Evolutionary conservation across 1,140 invertebrate genomes (phyloP).

Genomic region (Panonychus citri): DNA sequence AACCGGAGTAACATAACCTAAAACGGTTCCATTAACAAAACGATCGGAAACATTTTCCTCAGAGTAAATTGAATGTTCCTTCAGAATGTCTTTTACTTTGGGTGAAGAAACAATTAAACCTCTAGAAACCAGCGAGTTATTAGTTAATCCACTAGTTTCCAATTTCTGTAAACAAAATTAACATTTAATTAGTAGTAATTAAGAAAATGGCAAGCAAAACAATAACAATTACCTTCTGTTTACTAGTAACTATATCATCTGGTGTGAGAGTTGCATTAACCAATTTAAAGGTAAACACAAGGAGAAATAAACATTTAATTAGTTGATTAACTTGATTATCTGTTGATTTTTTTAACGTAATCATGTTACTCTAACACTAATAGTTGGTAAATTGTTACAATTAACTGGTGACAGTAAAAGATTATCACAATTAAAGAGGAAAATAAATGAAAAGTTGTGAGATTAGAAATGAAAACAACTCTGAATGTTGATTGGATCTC

Average conservation of each 20-base stretch:
- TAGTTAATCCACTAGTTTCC: neutral
- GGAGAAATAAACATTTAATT: too few relatives aligned
- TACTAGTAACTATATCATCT: neutral
- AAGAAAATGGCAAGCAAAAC: neutral
- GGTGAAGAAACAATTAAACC: constrained; percentile 35
- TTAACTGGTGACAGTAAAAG: too few relatives aligned
- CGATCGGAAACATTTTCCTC: constrained; percentile 1
- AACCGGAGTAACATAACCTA: constrained; percentile 78
- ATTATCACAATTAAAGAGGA: too few relatives aligned
- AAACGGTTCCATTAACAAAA: constrained; percentile 29
- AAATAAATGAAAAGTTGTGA: too few relatives aligned
- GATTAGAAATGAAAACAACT: too few relatives aligned
- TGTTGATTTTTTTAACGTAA: too few relatives aligned
- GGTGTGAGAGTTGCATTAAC: neutral
- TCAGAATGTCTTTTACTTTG: constrained; percentile 42
- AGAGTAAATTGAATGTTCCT: constrained; percentile 43
- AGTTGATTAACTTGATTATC: too few relatives aligned
- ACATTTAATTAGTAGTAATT: neutral
- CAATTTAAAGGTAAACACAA: too few relatives aligned
- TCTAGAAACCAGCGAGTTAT: constrained; percentile 1
- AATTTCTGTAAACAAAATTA: neutral
- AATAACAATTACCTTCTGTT: neutral
- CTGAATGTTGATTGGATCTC: too few relatives aligned
- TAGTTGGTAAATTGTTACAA: too few relatives aligned
- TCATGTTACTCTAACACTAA: too few relatives aligned